These are phyloP conservation scores for Microcebus murinus DNA, from an alignment of 2,113 vertebrate genomes.

Conservation along the genomic window DNA sequence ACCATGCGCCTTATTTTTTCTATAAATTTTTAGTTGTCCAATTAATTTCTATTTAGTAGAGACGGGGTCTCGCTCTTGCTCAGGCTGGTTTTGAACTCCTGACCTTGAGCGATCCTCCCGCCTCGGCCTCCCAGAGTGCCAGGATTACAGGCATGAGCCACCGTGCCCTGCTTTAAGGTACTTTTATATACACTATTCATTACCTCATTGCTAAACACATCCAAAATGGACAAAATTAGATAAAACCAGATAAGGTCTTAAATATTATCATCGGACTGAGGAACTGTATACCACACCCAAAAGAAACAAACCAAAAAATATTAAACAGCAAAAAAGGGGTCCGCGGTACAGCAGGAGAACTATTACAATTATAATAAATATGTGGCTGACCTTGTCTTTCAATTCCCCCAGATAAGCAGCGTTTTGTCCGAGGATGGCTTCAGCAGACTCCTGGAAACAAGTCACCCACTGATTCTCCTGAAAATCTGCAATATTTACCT, in stretches of 20 bases:
- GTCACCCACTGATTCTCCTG: constrained; percentile 98
- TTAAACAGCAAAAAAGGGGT: not conserved
- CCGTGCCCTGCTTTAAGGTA: not conserved
- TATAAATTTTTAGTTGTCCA: too few relatives aligned
- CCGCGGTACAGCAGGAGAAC: not conserved
- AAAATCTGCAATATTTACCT: constrained; percentile 96
- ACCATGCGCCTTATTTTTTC: too few relatives aligned
- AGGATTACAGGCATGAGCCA: too few relatives aligned
- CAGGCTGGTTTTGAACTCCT: too few relatives aligned
- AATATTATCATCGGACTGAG: not conserved
- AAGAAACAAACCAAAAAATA: not conserved
- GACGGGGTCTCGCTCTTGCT: too few relatives aligned
- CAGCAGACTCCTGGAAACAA: constrained; percentile 96
- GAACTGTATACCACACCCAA: not conserved
- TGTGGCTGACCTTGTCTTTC: constrained; percentile 92
- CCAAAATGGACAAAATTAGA: not conserved
- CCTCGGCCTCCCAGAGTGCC: too few relatives aligned
- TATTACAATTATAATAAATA: not conserved
- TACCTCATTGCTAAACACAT: not conserved
- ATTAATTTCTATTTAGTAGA: too few relatives aligned
- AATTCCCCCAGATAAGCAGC: constrained; percentile 94
- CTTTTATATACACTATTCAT: not conserved
- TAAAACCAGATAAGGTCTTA: not conserved
- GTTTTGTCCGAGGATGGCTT: constrained; percentile 95
- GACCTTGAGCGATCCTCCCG: too few relatives aligned